A percentile compares a stretch with the other conserved stretches of the same genome.
Evolutionary conservation across 2,888 invertebrate species (phyloP).

Genomic region (Drosophila picticornis): DNA sequence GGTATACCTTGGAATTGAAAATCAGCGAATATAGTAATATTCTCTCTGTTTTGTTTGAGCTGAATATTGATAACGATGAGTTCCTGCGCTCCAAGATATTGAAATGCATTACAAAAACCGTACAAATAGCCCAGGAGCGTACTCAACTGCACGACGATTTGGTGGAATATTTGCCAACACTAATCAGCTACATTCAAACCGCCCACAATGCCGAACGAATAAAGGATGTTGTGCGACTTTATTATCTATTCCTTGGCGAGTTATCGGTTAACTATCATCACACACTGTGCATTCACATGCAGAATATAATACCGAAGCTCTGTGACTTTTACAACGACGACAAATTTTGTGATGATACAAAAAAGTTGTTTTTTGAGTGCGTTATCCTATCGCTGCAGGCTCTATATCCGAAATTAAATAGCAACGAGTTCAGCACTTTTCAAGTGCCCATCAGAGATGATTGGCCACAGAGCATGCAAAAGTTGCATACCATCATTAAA

Average conservation of each 20-base stretch:
- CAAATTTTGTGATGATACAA: slow-evolving; percentile 73
- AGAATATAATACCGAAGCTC: slow-evolving; percentile 75
- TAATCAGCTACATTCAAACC: slow-evolving; percentile 52
- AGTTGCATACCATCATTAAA: slow-evolving; percentile 74
- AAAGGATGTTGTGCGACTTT: slow-evolving; percentile 77
- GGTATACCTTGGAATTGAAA: slow-evolving; percentile 70
- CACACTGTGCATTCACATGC: slow-evolving; percentile 69
- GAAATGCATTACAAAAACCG: slow-evolving; percentile 76
- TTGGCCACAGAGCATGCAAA: slow-evolving; percentile 76
- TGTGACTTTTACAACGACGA: slow-evolving; percentile 75
- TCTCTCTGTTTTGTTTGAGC: slow-evolving; percentile 81
- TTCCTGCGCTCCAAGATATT: slow-evolving; percentile 66
- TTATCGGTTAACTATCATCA: slow-evolving; percentile 80
- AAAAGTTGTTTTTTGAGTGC: slow-evolving; percentile 74
- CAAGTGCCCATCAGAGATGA: slow-evolving; percentile 59
- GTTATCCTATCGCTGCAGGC: slow-evolving; percentile 67
- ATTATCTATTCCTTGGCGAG: slow-evolving; percentile 73
- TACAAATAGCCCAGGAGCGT: slow-evolving; percentile 73
- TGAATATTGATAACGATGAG: slow-evolving; percentile 58
- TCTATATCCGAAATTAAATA: slow-evolving; percentile 77
- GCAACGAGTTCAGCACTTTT: slow-evolving; percentile 68
- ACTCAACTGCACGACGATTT: slow-evolving; percentile 80
- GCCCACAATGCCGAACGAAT: slow-evolving; percentile 64
- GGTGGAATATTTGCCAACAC: slow-evolving; percentile 75
- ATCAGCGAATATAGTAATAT: slow-evolving; percentile 80